These are phyloP conservation scores for Ptilonorhynchus violaceus DNA, from an alignment of 2,113 vertebrate species.

Conservation along the genomic window DNA sequence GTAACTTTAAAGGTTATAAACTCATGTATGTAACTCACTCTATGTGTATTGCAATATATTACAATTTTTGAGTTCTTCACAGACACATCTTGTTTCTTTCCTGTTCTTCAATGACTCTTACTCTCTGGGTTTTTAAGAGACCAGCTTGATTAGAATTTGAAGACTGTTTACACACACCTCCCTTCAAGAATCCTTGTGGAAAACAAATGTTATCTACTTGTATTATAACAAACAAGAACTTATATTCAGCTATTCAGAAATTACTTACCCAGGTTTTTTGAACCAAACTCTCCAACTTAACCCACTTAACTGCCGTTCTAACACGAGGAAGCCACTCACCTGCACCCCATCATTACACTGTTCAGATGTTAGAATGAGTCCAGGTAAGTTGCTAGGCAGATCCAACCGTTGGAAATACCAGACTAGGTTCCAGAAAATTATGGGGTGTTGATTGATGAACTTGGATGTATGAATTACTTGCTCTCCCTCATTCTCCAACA, in stretches of 20 bases:
- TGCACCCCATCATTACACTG: slow-evolving; percentile 95
- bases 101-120: not conserved
- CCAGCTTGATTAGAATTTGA: not conserved
- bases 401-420: slow-evolving; percentile 96
- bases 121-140: not conserved
- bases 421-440: slow-evolving; percentile 98
- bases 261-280: not conserved
- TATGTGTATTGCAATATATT: not conserved
- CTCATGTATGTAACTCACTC: not conserved
- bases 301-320: not conserved
- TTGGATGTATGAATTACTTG: slow-evolving; percentile 95
- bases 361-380: slow-evolving; percentile 93
- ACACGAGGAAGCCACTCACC: slow-evolving; percentile 55
- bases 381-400: slow-evolving; percentile 90
- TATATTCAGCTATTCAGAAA: not conserved
- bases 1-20: not conserved
- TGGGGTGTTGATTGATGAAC: slow-evolving; percentile 97
- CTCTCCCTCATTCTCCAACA: slow-evolving; percentile 96
- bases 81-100: not conserved
- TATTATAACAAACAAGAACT: not conserved
- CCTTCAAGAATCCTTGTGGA: not conserved
- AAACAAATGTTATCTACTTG: not conserved
- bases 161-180: not conserved
- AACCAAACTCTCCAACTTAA: not conserved
- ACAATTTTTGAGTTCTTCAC: not conserved